phyloP scores from a whole-genome alignment of 30 jellyfish, hydroid and myxozoan genomes.

The Hydractinia symbiolongicarpus region DNA sequence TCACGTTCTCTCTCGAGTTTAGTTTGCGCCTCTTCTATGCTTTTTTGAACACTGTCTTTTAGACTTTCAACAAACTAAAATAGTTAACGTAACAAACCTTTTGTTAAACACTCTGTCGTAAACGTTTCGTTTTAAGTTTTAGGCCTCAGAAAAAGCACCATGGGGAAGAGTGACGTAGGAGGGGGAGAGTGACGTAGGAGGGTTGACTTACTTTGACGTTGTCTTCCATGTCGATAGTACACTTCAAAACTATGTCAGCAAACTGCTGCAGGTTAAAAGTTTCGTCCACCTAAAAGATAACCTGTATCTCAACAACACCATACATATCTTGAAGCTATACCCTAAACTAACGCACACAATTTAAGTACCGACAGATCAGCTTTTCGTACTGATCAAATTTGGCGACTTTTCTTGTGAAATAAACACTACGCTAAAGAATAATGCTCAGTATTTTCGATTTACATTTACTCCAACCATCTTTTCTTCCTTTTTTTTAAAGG shows the following conservation, averaged over 20 bases:
- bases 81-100: background rate
- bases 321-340: no score
- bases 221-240: conserved; percentile 70
- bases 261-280: conserved; percentile 39
- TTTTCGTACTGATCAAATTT: no score
- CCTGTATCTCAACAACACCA: no score
- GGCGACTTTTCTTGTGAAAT: no score
- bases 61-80: conserved; percentile 61
- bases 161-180: background rate
- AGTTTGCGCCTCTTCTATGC: conserved; percentile 77
- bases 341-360: no score
- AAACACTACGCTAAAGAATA: no score
- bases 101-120: no score
- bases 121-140: no score
- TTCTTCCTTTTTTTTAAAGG: no score
- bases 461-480: no score
- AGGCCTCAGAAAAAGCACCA: conserved; percentile 16
- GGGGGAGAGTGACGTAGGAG: background rate
- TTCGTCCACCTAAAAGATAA: conserved; percentile 48
- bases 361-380: no score
- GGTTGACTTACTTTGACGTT: conserved; percentile 45
- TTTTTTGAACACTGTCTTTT: conserved; percentile 69
- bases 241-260: conserved; percentile 41
- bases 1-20: conserved; percentile 69
- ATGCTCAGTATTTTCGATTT: no score